Evolutionary conservation across 2,113 vertebrate species (phyloP).

Genomic region (Sardina pilchardus): DNA sequence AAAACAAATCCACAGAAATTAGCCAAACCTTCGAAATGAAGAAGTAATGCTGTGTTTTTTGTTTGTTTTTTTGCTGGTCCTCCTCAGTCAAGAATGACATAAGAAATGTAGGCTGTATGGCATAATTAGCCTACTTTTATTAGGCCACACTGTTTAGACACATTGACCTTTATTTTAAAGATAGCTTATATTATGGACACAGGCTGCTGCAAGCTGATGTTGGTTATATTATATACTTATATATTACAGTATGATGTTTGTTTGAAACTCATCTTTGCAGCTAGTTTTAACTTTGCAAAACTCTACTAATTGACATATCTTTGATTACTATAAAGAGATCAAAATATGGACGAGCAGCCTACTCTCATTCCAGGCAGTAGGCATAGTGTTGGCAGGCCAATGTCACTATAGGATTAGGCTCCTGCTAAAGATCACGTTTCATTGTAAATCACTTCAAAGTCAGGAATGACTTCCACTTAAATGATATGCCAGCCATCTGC

Average conservation of each 20-base stretch:
- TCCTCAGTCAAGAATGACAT: not conserved
- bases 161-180: not conserved
- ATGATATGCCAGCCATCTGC: not conserved
- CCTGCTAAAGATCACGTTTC: not conserved
- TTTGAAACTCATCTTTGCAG: too few species aligned
- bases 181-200: not conserved
- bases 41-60: not conserved
- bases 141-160: too few species aligned
- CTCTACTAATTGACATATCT: too few species aligned
- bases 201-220: too few species aligned
- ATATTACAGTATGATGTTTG: too few species aligned
- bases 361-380: not conserved
- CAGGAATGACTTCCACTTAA: not conserved
- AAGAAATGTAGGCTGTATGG: too few species aligned
- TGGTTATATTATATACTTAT: too few species aligned
- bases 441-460: not conserved
- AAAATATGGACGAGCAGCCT: too few species aligned
- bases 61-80: not conserved
- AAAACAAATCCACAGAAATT: not conserved
- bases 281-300: too few species aligned
- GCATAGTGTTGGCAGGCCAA: not conserved
- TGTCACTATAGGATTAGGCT: not conserved
- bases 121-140: too few species aligned
- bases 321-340: too few species aligned
- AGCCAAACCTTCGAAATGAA: not conserved